Evolutionary conservation across 2,888 invertebrate species (phyloP), one percentile per base, ranked within the genome.

Genomic region (Latrodectus hesperus): DNA sequence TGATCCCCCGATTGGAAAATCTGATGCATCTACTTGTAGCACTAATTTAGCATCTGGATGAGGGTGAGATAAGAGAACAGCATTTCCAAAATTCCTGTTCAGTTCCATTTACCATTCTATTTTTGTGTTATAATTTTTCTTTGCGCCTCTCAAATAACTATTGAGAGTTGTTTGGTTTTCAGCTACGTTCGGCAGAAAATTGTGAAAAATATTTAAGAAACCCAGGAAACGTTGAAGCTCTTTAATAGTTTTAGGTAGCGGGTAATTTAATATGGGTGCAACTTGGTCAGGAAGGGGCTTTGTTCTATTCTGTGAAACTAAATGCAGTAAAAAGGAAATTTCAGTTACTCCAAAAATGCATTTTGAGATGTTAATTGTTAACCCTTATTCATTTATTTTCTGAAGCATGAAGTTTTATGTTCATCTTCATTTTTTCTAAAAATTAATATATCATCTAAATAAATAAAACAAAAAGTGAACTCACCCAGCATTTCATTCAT

Each of bases 381-480:
- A 51, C 9, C 77, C 65, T 12, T 65, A 75, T 12, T 16, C 11
- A 9, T 55, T 53, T 65, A 77, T 22, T n/a, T 17, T 65, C 52
- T 53, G 22, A 26, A 53, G 26, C 6, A 74, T 17, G 4, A 16
- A 75, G 75, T 38, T 74, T 72, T 51, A 74, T 74, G 74, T 1
- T 55, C 55, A 9, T 53, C 74, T 17, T 52, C 0, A 26, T 38
- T 55, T n/a, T 12, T 53, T 0, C 55, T 53, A 26, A 74, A 74
- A 12, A 74, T 17, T 22, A 74, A 74, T n/a, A 75, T 55, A 17
- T 92, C 92, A 55, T 92, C 92, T 0, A 92, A 75, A 76, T 92
- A 92, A 0, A 89, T 73, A 78, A 90, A 90, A 64, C 87, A 88
- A 79, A 77, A 86, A 1, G n/a, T 49, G 1, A 92, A 91, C 26